Evolutionary conservation across 35 echinoderm and acorn worm genomes (phyloP).

Genomic region (Ptychodera flava): DNA sequence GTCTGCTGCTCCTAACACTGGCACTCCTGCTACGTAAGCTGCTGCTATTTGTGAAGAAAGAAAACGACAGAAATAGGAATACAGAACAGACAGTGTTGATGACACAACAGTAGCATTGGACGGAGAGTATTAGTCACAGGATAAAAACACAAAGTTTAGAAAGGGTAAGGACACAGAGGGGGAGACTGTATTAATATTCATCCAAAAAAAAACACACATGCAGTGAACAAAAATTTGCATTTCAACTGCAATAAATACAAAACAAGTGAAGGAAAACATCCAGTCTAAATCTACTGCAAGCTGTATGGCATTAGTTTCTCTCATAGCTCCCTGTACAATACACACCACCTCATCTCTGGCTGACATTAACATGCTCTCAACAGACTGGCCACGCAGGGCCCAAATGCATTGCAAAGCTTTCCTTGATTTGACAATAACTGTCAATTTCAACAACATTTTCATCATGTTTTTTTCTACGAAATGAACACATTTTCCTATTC

Average conservation of each 20-base stretch:
- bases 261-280: background rate
- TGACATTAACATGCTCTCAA: too few species aligned
- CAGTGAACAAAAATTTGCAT: background rate
- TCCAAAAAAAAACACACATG: background rate
- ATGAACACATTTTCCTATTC: too few species aligned
- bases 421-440: too few species aligned
- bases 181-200: background rate
- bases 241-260: background rate
- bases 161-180: background rate
- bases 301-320: too few species aligned
- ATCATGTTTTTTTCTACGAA: too few species aligned
- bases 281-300: too few species aligned
- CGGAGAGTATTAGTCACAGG: background rate
- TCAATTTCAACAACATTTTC: too few species aligned
- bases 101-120: background rate
- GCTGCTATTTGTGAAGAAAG: constrained; percentile 21
- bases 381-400: too few species aligned
- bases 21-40: constrained; percentile 75
- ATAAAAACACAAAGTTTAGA: background rate
- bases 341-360: too few species aligned
- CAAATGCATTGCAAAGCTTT: too few species aligned
- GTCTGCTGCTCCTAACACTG: constrained; percentile 57
- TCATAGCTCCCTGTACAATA: too few species aligned
- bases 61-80: constrained; percentile 5
- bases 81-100: constrained; percentile 6